Evolutionary conservation across 2,888 invertebrate species (phyloP).

Genomic region (Pyrrhia umbra): DNA sequence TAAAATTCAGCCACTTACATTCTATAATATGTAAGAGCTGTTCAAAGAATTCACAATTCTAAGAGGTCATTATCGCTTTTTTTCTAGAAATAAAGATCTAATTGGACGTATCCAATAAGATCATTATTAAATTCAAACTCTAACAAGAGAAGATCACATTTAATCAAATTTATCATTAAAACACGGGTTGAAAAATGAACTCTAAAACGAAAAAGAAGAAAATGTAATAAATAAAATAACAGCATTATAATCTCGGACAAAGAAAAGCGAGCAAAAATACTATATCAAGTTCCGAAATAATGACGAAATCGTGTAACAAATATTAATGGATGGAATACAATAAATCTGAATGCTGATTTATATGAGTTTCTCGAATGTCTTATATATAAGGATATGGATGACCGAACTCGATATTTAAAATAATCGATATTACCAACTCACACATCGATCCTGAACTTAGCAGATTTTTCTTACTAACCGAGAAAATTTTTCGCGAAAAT

Average conservation of each 20-base stretch:
- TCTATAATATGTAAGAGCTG: conserved; percentile 19
- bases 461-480: conserved; percentile 36
- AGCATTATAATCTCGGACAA: conserved; percentile 33
- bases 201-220: neutral
- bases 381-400: conserved; percentile 25
- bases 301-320: conserved; percentile 54
- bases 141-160: conserved; percentile 5
- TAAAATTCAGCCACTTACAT: conserved; percentile 6
- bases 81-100: conserved; percentile 21
- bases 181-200: conserved; percentile 5
- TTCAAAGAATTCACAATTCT: neutral
- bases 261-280: conserved; percentile 36
- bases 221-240: conserved; percentile 21
- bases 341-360: conserved; percentile 59
- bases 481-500: conserved; percentile 39
- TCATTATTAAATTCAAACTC: neutral
- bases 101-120: conserved; percentile 12
- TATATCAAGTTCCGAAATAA: conserved; percentile 63
- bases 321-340: conserved; percentile 58
- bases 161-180: neutral
- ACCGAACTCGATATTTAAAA: conserved; percentile 20
- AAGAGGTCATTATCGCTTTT: neutral
- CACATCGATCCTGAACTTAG: conserved; percentile 21
- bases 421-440: conserved; percentile 34
- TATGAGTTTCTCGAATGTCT: conserved; percentile 44